Percentiles rank a stretch among this genome's conserved stretches.
These are phyloP conservation scores for Telenomus remus DNA, from an alignment of 1,140 invertebrate genomes.

Conservation along the genomic window DNA sequence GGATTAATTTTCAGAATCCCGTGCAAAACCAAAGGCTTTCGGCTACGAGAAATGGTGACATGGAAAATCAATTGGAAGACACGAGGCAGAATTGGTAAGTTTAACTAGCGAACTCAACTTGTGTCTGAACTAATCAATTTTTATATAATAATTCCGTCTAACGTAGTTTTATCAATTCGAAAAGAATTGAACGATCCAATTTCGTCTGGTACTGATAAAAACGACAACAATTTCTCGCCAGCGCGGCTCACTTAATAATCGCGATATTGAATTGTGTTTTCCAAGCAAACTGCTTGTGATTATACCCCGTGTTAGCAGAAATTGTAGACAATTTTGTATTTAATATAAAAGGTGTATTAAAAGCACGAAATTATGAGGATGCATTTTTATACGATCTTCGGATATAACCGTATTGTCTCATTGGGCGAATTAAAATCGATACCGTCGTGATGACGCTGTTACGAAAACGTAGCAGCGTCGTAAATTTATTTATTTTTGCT, in stretches of 20 bases:
- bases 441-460: constrained; percentile 11
- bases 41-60: constrained; percentile 38
- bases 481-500: constrained; percentile 17
- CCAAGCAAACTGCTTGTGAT: no score
- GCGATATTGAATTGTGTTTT: no score
- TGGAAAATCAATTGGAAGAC: constrained; percentile 50
- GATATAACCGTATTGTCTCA: constrained; percentile 6
- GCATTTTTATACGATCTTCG: no score
- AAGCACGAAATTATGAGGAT: no score
- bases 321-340: no score
- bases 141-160: not conserved
- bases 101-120: constrained; percentile 1
- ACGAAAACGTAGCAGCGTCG: constrained; percentile 6
- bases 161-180: not conserved
- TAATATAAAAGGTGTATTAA: no score
- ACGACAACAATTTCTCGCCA: no score
- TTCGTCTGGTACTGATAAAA: no score
- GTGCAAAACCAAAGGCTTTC: constrained; percentile 30
- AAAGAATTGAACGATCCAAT: not conserved
- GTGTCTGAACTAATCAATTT: not conserved
- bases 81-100: constrained; percentile 36
- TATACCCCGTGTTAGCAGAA: no score
- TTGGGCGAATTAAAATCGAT: constrained; percentile 12
- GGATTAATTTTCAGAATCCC: constrained; percentile 20
- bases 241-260: no score